These are phyloP conservation scores for Strongylocentrotus purpuratus DNA, from an alignment of 35 echinoderm and acorn worm species.

Conservation along the genomic window DNA sequence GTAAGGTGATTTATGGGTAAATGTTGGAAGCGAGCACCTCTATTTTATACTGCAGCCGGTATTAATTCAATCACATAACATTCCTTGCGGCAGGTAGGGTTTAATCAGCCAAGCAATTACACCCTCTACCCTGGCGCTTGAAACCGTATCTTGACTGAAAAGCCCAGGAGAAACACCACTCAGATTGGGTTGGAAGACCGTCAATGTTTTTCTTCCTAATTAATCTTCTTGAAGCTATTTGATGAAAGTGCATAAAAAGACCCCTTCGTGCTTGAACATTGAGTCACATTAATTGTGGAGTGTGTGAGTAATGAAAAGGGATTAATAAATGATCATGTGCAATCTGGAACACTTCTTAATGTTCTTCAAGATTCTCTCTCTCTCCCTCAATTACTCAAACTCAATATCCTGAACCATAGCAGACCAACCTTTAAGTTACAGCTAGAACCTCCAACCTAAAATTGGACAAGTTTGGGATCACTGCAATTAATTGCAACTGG, in stretches of 20 bases:
- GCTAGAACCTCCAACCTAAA: not conserved
- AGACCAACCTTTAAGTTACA: not conserved
- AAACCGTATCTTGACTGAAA: not conserved
- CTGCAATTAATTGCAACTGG: not conserved
- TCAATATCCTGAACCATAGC: not conserved
- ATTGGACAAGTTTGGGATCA: not conserved
- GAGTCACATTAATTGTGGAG: not conserved
- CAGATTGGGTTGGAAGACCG: not conserved
- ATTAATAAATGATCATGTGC: not conserved
- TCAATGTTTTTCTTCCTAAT: not conserved
- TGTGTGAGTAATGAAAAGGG: not conserved
- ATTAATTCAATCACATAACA: not conserved
- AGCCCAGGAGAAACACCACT: not conserved
- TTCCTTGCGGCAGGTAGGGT: not conserved
- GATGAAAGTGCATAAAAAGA: too few relatives aligned
- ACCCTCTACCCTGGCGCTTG: not conserved
- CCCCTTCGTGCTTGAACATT: not conserved
- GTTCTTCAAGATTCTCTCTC: not conserved
- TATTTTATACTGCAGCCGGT: not conserved
- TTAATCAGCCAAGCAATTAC: conserved; percentile 11
- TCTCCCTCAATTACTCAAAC: not conserved
- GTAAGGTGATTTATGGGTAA: not conserved
- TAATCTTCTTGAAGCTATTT: not conserved
- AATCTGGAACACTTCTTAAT: not conserved
- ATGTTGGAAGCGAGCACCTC: conserved; percentile 2